A percentile compares a stretch with the other conserved stretches of the same genome.
Evolutionary conservation across 2,113 vertebrate species (phyloP).

Genomic region (Xiphias gladius): DNA sequence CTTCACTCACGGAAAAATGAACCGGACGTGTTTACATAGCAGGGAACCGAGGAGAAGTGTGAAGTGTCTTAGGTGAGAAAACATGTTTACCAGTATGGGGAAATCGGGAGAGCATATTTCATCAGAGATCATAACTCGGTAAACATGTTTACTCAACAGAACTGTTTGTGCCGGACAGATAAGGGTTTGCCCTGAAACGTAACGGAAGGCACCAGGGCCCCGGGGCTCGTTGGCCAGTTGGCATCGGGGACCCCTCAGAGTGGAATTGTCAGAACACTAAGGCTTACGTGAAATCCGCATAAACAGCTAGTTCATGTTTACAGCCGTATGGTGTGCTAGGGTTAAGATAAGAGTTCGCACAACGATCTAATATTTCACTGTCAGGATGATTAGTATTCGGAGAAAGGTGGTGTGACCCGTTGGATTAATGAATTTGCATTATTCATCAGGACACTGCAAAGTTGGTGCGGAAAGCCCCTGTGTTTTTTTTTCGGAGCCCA

Average conservation of each 20-base stretch:
- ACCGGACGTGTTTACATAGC: conserved; percentile 7
- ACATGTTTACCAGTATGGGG: conserved; percentile 49
- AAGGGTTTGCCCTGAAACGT: conserved; percentile 40
- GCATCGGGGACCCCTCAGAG: conserved; percentile 17
- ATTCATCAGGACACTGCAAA: conserved; percentile 54
- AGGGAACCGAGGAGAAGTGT: not conserved
- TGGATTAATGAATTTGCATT: conserved; percentile 59
- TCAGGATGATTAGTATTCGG: conserved; percentile 64
- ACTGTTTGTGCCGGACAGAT: conserved; percentile 52
- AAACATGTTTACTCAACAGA: conserved; percentile 57
- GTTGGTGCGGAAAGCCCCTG: conserved; percentile 51
- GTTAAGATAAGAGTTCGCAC: conserved; percentile 46
- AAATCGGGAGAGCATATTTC: conserved; percentile 40
- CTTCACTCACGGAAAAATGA: conserved; percentile 19
- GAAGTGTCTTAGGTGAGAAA: conserved; percentile 56
- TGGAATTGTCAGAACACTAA: conserved; percentile 11
- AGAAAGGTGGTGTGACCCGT: conserved; percentile 52
- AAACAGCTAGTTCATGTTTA: conserved; percentile 29
- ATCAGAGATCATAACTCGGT: conserved; percentile 48
- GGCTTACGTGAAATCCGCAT: conserved; percentile 20
- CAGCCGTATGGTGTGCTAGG: not conserved
- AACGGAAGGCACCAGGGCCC: conserved; percentile 28
- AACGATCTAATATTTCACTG: conserved; percentile 16
- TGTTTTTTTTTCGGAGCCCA: conserved; percentile 42
- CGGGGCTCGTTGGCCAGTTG: conserved; percentile 1